Evolutionary conservation across 37 sponge, comb jelly and placozoan species (phyloP), one percentile per base, ranked within the genome.

Genomic region (Cliona cf. orientalis): DNA sequence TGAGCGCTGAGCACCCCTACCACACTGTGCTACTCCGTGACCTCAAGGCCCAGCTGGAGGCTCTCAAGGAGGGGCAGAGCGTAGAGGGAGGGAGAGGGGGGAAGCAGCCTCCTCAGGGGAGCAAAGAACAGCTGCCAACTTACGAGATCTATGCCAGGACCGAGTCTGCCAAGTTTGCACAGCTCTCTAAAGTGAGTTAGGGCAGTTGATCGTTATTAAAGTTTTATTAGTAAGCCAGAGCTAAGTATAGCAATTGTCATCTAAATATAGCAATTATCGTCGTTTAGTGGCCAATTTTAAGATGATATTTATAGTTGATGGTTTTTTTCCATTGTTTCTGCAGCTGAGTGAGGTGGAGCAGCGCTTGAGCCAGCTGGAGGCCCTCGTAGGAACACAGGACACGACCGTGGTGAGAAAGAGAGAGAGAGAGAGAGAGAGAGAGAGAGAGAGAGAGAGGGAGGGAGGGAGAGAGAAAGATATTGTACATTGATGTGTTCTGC

Each of bases 311-410:
- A n/a, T 69, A 35, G 5, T 12, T 69, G 25, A 11, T 63, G 32
- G 26, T 25, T 38, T 40, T 53, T 40, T 31, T 9, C 1, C 45
- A 38, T 33, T 59, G 29, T 81, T 69, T 33, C 58, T 26, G 26
- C 59, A 89, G 89, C 45, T 89, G 74, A 89, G 89, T 78, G 79
- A 83, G 36, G 67, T 89, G 19, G 89, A 89, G 42, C 38, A 78
- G 66, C 25, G 89, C 6, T 58, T 89, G 60, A 66, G 74, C 7
- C 64, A 36, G 19, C 58, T 89, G 25, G 89, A 89, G 71, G 42
- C 42, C 2, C 36, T 89, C 57, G 89, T 89, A 1, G 89, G 89
- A 0, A 62, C 63, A n/a, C 36, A 63, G 42, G 79, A 89, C 19
- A 60, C 66, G 1, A 56, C 56, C 38, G 80, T 78, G 72, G 89